Evolutionary conservation across 1,140 invertebrate genomes (phyloP), one percentile per base, ranked within the genome.

Genomic region (Drosophila sucinea): DNA sequence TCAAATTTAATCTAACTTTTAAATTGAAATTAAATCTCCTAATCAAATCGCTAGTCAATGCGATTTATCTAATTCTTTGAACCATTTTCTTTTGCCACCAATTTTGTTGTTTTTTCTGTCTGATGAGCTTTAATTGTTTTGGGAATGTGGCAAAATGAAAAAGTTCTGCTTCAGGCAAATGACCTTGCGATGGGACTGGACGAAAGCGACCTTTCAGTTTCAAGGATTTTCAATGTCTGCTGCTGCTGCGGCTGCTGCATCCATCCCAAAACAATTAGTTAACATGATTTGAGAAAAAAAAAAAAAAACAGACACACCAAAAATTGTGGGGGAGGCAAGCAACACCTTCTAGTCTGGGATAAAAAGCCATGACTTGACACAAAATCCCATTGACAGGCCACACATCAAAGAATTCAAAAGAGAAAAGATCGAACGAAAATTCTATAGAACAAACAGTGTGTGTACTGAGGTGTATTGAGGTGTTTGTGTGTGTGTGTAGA

Each of bases 201-300:
- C 30, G 44, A 66, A 56, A 56, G 11, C 29, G 10, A 56, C 54
- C 54, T 47, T 56, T 61, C 10, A 40, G 69, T 67, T 51, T 71
- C 73, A 79, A 72, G 73, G 76, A 65, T 64, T 57, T 10, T 32
- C 29, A 17, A 47, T 51, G 62, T 68, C 60, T 77, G 69, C 25
- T 11, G 33, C 5, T 44, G 23, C n/a, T 44, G 44, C 27, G 17
- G 23, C 25, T 51, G 25, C 25, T 51, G 44, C 44, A 47, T 51
- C 35, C 62, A 56, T 54, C 61, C 51, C 71, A 76, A 83, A 67
- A 63, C 81, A 83, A 84, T 83, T 83, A 79, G 60, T 70, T 32
- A 55, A 68, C 71, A 77, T 85, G 81, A 85, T 74, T 84, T 81
- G 77, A 78, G 63, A 71, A 81, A 77, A 35, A 11, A 57, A 41